Evolutionary conservation across 2,113 vertebrate species (phyloP).

Genomic region (Merops nubicus): DNA sequence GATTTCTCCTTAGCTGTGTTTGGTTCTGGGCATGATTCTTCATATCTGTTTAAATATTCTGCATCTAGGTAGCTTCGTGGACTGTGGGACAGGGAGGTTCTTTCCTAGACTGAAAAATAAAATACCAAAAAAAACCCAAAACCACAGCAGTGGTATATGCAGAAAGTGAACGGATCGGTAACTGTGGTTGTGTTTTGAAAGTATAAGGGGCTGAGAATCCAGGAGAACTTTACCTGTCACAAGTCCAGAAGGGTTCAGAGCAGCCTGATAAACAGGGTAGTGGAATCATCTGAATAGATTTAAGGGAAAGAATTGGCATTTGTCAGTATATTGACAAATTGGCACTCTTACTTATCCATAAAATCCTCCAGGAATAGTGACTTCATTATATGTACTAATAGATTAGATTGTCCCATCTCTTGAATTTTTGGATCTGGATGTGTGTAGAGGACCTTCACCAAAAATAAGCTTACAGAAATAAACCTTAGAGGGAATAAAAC

Average conservation of each 20-base stretch:
- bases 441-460: neutral
- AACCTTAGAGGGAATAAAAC: neutral
- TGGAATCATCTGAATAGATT: neutral
- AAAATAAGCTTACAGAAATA: neutral
- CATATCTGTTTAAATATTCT: neutral
- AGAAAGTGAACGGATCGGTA: neutral
- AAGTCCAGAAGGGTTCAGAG: neutral
- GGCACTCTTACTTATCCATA: neutral
- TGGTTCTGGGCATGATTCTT: neutral
- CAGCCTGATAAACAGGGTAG: neutral
- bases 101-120: neutral
- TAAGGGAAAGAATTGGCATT: neutral
- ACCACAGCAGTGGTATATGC: rapidly evolving
- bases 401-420: neutral
- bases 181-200: neutral
- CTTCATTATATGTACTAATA: neutral
- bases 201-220: neutral
- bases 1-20: neutral
- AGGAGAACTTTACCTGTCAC: neutral
- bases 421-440: neutral
- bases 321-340: neutral
- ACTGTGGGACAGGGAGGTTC: neutral
- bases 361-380: neutral
- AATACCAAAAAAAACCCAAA: too few relatives aligned
- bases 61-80: neutral